Percentiles rank a stretch among this genome's conserved stretches.
phyloP scores from a whole-genome alignment of 2,888 invertebrate genomes.

The Papilio gigon region DNA sequence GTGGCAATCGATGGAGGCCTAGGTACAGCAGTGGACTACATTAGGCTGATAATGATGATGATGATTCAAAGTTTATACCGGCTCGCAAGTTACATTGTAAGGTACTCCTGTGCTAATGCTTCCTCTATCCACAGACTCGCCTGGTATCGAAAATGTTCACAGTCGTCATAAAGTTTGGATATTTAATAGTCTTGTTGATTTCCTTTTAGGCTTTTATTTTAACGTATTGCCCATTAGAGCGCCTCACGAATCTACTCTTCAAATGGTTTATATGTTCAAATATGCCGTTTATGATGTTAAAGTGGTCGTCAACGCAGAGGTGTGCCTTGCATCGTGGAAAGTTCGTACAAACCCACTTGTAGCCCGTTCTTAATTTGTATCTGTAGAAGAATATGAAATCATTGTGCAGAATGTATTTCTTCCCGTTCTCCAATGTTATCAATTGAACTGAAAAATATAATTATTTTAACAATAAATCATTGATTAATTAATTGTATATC shows the following conservation, averaged over 20 bases:
- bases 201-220: constrained; percentile 29
- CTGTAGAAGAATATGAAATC: constrained; percentile 51
- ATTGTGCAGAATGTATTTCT: constrained; percentile 45
- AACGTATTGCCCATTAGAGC: constrained; percentile 40
- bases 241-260: constrained; percentile 39
- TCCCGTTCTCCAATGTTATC: constrained; percentile 46
- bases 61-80: too few relatives aligned
- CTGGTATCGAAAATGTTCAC: too few relatives aligned
- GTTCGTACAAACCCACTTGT: constrained; percentile 50
- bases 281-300: constrained; percentile 47
- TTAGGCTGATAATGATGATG: too few relatives aligned
- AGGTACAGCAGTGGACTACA: too few relatives aligned
- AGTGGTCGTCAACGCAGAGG: constrained; percentile 52
- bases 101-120: too few relatives aligned
- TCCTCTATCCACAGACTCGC: too few relatives aligned
- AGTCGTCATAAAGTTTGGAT: too few relatives aligned
- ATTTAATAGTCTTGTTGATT: too few relatives aligned
- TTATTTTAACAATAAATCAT: not conserved
- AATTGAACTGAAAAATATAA: constrained; percentile 44
- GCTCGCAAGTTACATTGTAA: too few relatives aligned
- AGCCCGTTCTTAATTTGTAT: constrained; percentile 44
- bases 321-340: constrained; percentile 50
- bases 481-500: not conserved
- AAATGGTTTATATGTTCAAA: constrained; percentile 50
- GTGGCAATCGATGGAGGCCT: too few relatives aligned